These are phyloP conservation scores for Anguilla rostrata DNA, from an alignment of 2,113 vertebrate genomes.

Conservation along the genomic window DNA sequence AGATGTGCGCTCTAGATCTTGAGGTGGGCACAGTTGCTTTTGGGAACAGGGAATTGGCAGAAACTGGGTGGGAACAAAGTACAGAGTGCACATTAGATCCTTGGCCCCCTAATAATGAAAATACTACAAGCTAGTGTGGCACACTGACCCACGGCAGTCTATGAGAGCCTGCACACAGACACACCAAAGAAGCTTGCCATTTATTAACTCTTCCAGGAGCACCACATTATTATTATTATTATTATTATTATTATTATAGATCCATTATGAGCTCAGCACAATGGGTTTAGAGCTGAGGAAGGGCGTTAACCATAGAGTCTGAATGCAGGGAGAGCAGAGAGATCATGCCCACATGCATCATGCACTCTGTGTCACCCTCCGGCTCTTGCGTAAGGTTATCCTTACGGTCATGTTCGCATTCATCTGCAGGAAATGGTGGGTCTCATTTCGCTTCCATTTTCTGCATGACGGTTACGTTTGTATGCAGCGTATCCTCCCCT, in stretches of 20 bases:
- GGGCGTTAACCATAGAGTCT: neutral
- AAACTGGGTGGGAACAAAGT: too few relatives aligned
- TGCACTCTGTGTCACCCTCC: neutral
- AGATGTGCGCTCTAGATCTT: too few relatives aligned
- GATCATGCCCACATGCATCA: neutral
- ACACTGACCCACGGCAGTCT: too few relatives aligned
- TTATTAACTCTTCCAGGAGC: too few relatives aligned
- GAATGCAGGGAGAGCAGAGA: neutral
- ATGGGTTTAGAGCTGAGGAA: neutral
- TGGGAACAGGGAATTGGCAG: too few relatives aligned
- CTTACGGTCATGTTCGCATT: neutral
- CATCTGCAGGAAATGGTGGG: neutral
- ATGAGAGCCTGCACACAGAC: too few relatives aligned
- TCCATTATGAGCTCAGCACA: too few relatives aligned
- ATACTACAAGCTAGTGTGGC: too few relatives aligned
- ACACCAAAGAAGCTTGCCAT: too few relatives aligned
- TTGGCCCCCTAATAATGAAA: too few relatives aligned
- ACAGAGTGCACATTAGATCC: too few relatives aligned
- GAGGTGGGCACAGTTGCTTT: too few relatives aligned
- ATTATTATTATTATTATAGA: neutral
- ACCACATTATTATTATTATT: neutral
- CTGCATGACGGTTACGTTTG: neutral
- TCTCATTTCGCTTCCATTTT: neutral
- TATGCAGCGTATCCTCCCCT: neutral
- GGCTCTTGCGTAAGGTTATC: neutral